Percentiles rank a stretch among this genome's conserved stretches.
These are phyloP conservation scores for Drosophila subquinaria DNA, from an alignment of 2,888 invertebrate genomes.

Conservation along the genomic window DNA sequence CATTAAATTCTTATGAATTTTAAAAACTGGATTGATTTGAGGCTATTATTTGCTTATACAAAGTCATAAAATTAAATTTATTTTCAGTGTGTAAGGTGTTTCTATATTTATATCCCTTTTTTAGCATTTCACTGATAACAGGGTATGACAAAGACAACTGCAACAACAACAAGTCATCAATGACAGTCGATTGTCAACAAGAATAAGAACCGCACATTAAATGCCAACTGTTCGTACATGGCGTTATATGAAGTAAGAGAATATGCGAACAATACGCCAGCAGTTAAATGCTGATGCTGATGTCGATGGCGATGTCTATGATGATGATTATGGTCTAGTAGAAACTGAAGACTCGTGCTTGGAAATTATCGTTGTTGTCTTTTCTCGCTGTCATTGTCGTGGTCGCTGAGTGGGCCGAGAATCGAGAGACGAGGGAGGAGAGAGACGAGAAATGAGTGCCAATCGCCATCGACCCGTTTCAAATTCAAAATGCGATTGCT, in stretches of 20 bases:
- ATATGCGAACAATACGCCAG: conserved; percentile 39
- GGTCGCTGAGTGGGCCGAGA: conserved; percentile 10
- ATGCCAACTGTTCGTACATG: conserved; percentile 50
- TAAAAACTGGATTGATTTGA: too few relatives aligned
- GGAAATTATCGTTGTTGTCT: conserved; percentile 25
- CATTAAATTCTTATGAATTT: too few relatives aligned
- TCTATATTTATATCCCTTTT: background rate
- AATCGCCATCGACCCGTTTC: conserved; percentile 63
- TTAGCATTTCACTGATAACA: background rate
- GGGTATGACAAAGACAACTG: conserved; percentile 20
- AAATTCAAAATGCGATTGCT: conserved; percentile 65
- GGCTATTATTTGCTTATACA: too few relatives aligned
- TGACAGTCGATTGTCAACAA: conserved; percentile 45
- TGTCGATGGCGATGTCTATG: background rate
- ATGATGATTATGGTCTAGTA: conserved; percentile 13
- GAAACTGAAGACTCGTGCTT: conserved; percentile 24
- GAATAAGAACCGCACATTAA: conserved; percentile 37
- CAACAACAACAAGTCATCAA: conserved; percentile 52
- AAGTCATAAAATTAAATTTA: too few relatives aligned
- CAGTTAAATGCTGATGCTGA: conserved; percentile 25
- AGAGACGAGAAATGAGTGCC: background rate
- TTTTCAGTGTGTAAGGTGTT: too few relatives aligned
- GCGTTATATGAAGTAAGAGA: conserved; percentile 14
- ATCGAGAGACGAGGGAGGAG: background rate
- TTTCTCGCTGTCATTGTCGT: background rate